Evolutionary conservation across 2,888 invertebrate species (phyloP), one percentile per base, ranked within the genome.

Genomic region (Hypolimnas misippus): DNA sequence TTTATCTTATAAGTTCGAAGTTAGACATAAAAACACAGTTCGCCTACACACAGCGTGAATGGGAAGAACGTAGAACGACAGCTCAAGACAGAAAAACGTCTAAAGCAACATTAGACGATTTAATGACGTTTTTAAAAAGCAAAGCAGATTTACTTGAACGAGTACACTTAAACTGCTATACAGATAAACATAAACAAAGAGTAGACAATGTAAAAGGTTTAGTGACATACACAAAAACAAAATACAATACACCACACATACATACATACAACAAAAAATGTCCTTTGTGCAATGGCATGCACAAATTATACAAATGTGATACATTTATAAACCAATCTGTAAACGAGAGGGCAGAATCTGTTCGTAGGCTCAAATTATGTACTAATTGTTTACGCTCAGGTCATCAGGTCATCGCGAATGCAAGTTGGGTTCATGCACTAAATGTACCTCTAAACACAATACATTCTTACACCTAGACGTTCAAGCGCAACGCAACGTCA

Each of bases 1-100:
- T 53, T 38, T 53, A 53, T 53, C 35, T 53, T 35, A 17, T 53
- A 38, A 38, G 19, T 19, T 12, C 51, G 8, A 51, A 51, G 31
- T 31, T 51, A 29, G 51, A 51, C 31, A 4, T 5, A 7, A 31
- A 25, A 16, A 51, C 51, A 31, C n/a, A n/a, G n/a, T n/a, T n/a
- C n/a, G n/a, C n/a, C n/a, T n/a, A n/a, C n/a, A n/a, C n/a, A n/a
- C 29, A 29, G 16, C 31, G 51, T 10, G 51, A 51, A 31, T 29
- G 51, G 51, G 29, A 51, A 31, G 14, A 29, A 14, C 16, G 31
- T 29, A 51, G 29, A 51, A 16, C 14, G 10, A 51, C 31, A 14
- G 8, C 29, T 51, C 25, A 25, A 25, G 25, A 25, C 25, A 25
- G 25, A 25, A 25, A 25, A 25, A 25, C 25, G 25, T 14, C 16